phyloP scores from a whole-genome alignment of 2,888 invertebrate genomes.

The Pristionchus japonicus region DNA sequence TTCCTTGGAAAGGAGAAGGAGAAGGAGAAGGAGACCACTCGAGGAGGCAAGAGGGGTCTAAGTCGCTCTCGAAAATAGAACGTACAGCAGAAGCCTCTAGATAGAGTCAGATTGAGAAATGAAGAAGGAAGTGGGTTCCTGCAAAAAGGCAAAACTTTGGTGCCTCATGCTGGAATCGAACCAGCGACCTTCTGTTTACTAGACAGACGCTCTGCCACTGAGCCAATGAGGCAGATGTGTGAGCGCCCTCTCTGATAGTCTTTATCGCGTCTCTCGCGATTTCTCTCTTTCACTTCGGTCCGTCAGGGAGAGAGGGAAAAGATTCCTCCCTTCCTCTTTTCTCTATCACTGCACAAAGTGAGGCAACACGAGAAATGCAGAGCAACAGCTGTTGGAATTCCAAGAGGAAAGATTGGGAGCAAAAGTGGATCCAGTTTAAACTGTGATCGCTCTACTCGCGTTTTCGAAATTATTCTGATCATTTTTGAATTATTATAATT shows the following conservation, averaged over 20 bases:
- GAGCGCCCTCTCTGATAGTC: background rate
- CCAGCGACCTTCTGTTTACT: conserved; percentile 70
- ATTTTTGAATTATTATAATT: too few relatives aligned
- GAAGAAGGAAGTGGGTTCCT: background rate
- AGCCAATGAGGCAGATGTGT: conserved; percentile 62
- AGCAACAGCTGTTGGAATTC: too few relatives aligned
- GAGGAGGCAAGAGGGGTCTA: background rate
- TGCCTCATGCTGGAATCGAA: conserved; percentile 70
- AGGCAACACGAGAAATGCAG: too few relatives aligned
- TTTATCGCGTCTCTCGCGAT: background rate
- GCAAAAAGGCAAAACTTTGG: conserved; percentile 16
- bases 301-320: background rate
- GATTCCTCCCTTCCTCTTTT: background rate
- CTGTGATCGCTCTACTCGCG: too few relatives aligned
- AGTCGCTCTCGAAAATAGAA: conserved; percentile 16
- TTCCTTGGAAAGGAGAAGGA: background rate
- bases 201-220: conserved; percentile 69
- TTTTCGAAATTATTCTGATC: too few relatives aligned
- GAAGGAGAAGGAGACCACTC: background rate
- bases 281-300: background rate
- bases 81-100: background rate
- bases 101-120: too few relatives aligned
- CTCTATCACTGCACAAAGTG: too few relatives aligned
- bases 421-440: too few relatives aligned
- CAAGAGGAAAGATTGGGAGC: too few relatives aligned